Percentiles rank a stretch among this genome's conserved stretches.
phyloP scores from a whole-genome alignment of 2,888 invertebrate genomes.

The Protonemura montana region DNA sequence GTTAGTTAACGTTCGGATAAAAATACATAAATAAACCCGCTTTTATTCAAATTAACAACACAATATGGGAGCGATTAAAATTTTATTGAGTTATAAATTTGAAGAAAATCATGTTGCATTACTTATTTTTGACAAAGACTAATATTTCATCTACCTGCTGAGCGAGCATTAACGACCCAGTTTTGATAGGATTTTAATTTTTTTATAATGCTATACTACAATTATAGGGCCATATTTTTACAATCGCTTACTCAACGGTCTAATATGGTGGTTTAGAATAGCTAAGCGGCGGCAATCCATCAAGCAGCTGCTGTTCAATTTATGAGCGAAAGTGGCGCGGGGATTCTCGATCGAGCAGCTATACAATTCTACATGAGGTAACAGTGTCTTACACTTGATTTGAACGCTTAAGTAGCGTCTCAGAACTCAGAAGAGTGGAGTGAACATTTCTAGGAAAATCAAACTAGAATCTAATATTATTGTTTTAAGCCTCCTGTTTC shows the following conservation, averaged over 20 bases:
- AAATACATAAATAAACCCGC: not conserved
- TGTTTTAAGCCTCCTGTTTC: no score
- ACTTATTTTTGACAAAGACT: not conserved
- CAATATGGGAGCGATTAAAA: not conserved
- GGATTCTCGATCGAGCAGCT: not conserved
- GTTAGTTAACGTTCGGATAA: not conserved
- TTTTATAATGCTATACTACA: not conserved
- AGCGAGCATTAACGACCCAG: not conserved
- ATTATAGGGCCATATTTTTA: not conserved
- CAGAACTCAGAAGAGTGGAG: no score
- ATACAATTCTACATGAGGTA: no score
- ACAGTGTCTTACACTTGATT: no score
- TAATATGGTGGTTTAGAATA: not conserved
- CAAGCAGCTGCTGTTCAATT: not conserved
- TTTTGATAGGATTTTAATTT: not conserved
- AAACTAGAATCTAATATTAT: no score
- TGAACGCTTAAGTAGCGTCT: no score
- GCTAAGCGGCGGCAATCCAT: not conserved
- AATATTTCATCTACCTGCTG: not conserved
- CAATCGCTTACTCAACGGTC: not conserved
- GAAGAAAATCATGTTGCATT: not conserved
- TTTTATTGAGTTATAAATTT: constrained; percentile 7
- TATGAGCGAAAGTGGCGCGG: not conserved
- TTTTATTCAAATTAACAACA: not conserved
- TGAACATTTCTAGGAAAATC: no score